Evolutionary conservation across 1,140 invertebrate genomes (phyloP), one percentile per base, ranked within the genome.

Genomic region (Lasaia peninsularis): DNA sequence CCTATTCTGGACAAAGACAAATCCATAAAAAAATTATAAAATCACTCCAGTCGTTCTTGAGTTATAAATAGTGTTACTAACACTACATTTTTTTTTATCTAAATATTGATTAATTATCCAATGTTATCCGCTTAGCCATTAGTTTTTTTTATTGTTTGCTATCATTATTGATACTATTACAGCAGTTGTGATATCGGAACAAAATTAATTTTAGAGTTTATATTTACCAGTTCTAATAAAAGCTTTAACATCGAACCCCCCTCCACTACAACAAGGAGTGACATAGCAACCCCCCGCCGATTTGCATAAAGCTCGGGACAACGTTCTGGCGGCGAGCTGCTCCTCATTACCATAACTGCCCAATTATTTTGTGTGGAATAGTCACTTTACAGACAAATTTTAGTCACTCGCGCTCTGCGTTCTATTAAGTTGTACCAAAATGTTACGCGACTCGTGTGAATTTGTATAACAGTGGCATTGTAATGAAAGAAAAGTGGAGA

Each of bases 291-390:
- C 37, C 18, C 48, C 40, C 28, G 51, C 14, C 20, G 48, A 60
- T 60, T 60, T 60, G 52, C 58, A 60, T 60, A 60, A 60, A 60
- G 44, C 52, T 49, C 52, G 50, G 59, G 71, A 82, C 79, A 80
- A 37, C 72, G 71, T 75, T 76, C 71, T 77, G 78, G 79, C 81
- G 72, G 75, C 68, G 72, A 70, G 75, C 80, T 77, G 81, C 77
- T 67, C 32, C 76, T 78, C 73, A 85, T 85, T 85, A 82, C 63
- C 79, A 85, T 85, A 85, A 85, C 78, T 75, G 75, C 81, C 75
- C 78, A 80, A 81, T 82, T 85, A 82, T 85, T 80, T 82, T 73
- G 72, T 78, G 73, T 71, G 67, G 72, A 80, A 78, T 76, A 74
- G 69, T 73, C 76, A 77, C 72, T 82, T 79, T 75, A 80, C 78